Evolutionary conservation across 2,113 vertebrate genomes (phyloP).

Genomic region (Nanorana parkeri): DNA sequence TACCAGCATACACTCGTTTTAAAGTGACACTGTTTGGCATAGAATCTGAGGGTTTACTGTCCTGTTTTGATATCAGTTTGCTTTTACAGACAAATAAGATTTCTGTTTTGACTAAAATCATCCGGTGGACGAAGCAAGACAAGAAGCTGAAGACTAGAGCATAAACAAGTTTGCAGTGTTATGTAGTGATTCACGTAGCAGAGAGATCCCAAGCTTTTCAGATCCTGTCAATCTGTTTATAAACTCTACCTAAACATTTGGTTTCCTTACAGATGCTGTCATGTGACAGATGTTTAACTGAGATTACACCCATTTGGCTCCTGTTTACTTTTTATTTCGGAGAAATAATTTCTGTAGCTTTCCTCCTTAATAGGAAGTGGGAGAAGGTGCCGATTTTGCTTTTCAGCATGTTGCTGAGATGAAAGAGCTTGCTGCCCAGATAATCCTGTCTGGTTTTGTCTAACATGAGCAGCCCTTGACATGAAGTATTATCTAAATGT

Average conservation of each 20-base stretch:
- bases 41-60: too few relatives aligned
- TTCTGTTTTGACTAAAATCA: too few relatives aligned
- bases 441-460: background rate
- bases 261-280: conserved; percentile 18
- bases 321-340: background rate
- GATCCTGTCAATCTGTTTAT: background rate
- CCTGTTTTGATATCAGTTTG: too few relatives aligned
- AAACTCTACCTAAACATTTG: background rate
- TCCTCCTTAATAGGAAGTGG: conserved; percentile 23
- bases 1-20: too few relatives aligned
- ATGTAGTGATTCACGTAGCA: conserved; percentile 1
- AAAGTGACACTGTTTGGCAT: too few relatives aligned
- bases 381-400: background rate
- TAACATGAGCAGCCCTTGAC: background rate
- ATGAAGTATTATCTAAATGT: too few relatives aligned
- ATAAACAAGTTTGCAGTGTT: conserved; percentile 13
- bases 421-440: background rate
- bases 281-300: conserved; percentile 5
- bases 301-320: conserved; percentile 19
- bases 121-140: background rate
- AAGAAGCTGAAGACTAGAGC: background rate
- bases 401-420: background rate
- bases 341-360: conserved; percentile 9
- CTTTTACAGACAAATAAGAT: too few relatives aligned
- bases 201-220: background rate